phyloP scores from a whole-genome alignment of 2,888 invertebrate species.

The Drosophila mercatorum region DNA sequence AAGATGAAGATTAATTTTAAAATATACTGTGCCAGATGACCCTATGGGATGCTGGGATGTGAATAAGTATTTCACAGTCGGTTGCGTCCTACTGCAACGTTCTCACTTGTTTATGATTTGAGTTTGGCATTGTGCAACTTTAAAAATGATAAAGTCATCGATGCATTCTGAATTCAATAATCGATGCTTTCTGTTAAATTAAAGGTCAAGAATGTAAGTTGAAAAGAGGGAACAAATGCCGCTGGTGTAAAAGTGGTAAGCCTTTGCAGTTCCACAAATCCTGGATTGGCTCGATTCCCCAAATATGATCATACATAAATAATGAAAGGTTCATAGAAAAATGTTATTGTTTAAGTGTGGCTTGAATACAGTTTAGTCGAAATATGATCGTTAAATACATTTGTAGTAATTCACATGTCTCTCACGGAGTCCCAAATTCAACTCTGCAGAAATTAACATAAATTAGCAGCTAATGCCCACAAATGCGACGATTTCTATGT shows the following conservation, averaged over 20 bases:
- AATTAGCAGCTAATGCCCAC: constrained; percentile 57
- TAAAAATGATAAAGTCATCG: not conserved
- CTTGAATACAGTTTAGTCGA: not conserved
- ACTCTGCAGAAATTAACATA: constrained; percentile 60
- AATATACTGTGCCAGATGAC: no score
- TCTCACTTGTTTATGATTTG: not conserved
- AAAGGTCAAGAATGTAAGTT: not conserved
- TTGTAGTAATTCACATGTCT: not conserved
- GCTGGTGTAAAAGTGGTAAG: not conserved
- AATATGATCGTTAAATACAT: not conserved
- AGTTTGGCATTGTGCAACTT: not conserved
- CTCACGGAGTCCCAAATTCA: not conserved
- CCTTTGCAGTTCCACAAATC: no score
- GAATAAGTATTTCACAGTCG: not conserved
- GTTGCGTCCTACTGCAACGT: no score
- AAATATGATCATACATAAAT: no score
- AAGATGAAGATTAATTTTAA: no score
- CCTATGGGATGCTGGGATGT: no score
- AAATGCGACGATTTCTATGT: constrained; percentile 60
- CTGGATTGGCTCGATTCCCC: not conserved
- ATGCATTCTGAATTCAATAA: not conserved
- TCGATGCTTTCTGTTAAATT: not conserved
- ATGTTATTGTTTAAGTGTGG: not conserved
- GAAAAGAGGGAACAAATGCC: no score
- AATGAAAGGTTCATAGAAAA: not conserved